Percentiles rank a stretch among this genome's conserved stretches.
phyloP scores from a whole-genome alignment of 2,113 vertebrate species.

The Seriola quinqueradiata region DNA sequence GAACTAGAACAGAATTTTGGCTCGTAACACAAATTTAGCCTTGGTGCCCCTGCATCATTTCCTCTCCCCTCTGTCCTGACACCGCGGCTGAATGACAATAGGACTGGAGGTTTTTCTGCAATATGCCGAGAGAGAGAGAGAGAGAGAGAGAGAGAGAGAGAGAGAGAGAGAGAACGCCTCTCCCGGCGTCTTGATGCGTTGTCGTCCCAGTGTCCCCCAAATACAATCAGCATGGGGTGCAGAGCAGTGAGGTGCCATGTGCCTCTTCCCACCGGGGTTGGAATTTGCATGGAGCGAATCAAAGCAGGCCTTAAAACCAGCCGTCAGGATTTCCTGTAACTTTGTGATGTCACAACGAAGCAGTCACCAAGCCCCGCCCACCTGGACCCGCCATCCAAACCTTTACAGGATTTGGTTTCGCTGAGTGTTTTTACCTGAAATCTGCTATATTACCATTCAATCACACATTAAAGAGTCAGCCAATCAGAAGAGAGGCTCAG shows the following conservation, averaged over 20 bases:
- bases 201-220: slow-evolving; percentile 53
- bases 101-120: slow-evolving; percentile 47
- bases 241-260: slow-evolving; percentile 45
- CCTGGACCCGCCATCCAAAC: too few relatives aligned
- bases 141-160: slow-evolving; percentile 39
- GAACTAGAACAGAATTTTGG: slow-evolving; percentile 67
- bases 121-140: slow-evolving; percentile 23
- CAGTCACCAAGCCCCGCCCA: too few relatives aligned
- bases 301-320: slow-evolving; percentile 27
- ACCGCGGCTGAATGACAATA: slow-evolving; percentile 65
- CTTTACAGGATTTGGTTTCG: too few relatives aligned
- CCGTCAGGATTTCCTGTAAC: too few relatives aligned
- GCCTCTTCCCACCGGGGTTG: background rate
- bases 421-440: too few relatives aligned
- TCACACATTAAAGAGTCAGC: too few relatives aligned
- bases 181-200: slow-evolving; percentile 44
- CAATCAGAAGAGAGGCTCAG: too few relatives aligned
- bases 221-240: slow-evolving; percentile 56
- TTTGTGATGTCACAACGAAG: too few relatives aligned
- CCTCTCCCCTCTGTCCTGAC: slow-evolving; percentile 45
- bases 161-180: slow-evolving; percentile 50
- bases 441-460: too few relatives aligned
- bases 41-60: slow-evolving; percentile 52
- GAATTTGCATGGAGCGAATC: slow-evolving; percentile 70
- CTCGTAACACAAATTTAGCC: slow-evolving; percentile 64